Base-by-base conservation (phyloP, 2,113 vertebrate species). In the Peromyscus californicus region DNA sequence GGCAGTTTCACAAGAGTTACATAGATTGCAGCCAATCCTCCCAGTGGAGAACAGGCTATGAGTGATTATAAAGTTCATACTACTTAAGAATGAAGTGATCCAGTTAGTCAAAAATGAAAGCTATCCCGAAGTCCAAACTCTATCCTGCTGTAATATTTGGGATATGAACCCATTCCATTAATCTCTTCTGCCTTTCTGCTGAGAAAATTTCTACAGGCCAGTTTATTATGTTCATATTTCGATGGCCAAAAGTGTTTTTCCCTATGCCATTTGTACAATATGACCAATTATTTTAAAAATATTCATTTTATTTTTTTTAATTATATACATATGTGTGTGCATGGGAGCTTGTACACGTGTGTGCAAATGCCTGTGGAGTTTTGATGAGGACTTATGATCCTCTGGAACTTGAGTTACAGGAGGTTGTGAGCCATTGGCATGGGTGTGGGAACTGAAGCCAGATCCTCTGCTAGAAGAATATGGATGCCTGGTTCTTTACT, bases 1-100 rank as follows among this genome's bases (percentile, higher is more conserved):
- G 69, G 42, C 67, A 57, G 2, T 61, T 98, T 97, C 26, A 75
- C 51, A 95, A 91, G 84, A 63, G 8, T 88, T 89, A 17, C 45
- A 9, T 39, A 80, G 63, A n/a, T 84, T 21, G 59, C 84, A 94
- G 7, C 79, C 94, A 74, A 96, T 94, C 67, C 51, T 67, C 36
- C 8, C 57, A n/a, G 21, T 90, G 72, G 16, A 59, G 42, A 61
- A 7, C 51, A 89, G 26, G 29, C 36, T 92, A 31, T 70, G 31
- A 88, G 69, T 90, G 75, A 16, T 54, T 89, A 86, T 7, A 3
- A 83, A 90, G 80, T 93, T 87, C 80, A 69, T 0, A 72, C 42
- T 16, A 12, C 33, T 22, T 59, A 85, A 79, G 78, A 83, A 69
- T 72, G 57, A 82, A 90, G 65, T 65, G 19, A 57, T 79, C 61